phyloP scores from a whole-genome alignment of 2,797 vertebrate genomes.

The Hoplostethus mediterraneus region DNA sequence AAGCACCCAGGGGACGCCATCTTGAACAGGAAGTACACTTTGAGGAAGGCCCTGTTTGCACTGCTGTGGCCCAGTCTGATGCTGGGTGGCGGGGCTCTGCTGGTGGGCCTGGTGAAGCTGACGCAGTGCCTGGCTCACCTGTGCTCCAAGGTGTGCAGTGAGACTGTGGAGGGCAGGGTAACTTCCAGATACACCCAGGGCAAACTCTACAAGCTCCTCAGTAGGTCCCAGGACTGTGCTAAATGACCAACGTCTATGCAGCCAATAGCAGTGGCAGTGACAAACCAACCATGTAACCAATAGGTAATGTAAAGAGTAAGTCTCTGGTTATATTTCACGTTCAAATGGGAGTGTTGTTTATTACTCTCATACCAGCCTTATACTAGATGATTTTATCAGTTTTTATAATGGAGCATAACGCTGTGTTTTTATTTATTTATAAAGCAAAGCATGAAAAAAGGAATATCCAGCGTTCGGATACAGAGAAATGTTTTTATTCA shows the following conservation, averaged over 20 bases:
- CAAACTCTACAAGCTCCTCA: slow-evolving; percentile 68
- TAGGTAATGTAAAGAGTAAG: not conserved
- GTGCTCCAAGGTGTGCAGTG: slow-evolving; percentile 67
- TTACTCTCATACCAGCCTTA: not conserved
- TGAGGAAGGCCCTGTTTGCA: slow-evolving; percentile 73
- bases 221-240: slow-evolving; percentile 27
- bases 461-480: slow-evolving; percentile 25
- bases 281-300: not conserved
- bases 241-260: not conserved
- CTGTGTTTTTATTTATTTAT: not conserved
- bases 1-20: slow-evolving; percentile 76
- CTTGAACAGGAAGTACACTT: slow-evolving; percentile 79
- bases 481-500: slow-evolving; percentile 88
- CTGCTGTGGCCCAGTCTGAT: slow-evolving; percentile 88
- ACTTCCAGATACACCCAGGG: slow-evolving; percentile 31
- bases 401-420: not conserved
- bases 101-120: slow-evolving; percentile 87
- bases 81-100: slow-evolving; percentile 83
- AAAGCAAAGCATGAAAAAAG: slow-evolving; percentile 4
- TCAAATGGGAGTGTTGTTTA: not conserved
- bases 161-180: slow-evolving; percentile 23
- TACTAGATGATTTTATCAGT: not conserved
- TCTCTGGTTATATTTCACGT: not conserved
- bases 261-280: not conserved
- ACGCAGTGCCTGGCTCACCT: slow-evolving; percentile 83